These are phyloP conservation scores for Oriolus oriolus DNA, from an alignment of 2,113 vertebrate genomes.

Conservation along the genomic window DNA sequence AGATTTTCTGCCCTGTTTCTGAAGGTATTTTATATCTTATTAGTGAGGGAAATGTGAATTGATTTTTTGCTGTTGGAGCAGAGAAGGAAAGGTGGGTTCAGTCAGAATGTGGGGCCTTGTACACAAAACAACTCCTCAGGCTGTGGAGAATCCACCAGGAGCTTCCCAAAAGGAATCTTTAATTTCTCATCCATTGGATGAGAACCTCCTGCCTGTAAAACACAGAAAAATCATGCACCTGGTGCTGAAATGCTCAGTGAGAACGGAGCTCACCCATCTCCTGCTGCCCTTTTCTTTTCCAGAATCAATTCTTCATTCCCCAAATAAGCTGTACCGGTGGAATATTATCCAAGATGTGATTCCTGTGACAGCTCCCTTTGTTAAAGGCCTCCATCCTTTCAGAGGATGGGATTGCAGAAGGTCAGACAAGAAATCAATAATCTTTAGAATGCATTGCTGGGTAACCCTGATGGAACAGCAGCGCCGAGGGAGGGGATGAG, in stretches of 20 bases:
- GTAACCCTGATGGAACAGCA: constrained; percentile 2
- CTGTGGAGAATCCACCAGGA: neutral
- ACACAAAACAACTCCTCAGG: neutral
- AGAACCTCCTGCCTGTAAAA: neutral
- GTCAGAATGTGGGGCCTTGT: neutral
- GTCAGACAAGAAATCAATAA: constrained; percentile 54
- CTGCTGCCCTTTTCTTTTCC: neutral
- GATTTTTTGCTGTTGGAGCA: neutral
- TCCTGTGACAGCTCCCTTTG: neutral
- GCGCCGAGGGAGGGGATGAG: neutral
- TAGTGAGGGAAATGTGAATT: neutral
- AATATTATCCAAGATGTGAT: neutral
- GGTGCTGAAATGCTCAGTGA: neutral
- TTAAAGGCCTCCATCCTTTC: neutral
- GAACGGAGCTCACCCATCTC: neutral
- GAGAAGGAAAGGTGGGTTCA: neutral
- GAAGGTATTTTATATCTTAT: neutral
- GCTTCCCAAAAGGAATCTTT: neutral
- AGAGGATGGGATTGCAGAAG: neutral
- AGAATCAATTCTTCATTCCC: neutral
- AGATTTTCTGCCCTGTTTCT: neutral
- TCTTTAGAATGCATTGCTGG: neutral
- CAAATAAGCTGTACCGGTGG: neutral
- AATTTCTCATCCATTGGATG: accelerated
- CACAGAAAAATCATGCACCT: neutral